A percentile compares a stretch with the other conserved stretches of the same genome.
Conservation (phyloP, 2,113 vertebrate genomes). For the Dunckerocampus dactyliophorus region DNA sequence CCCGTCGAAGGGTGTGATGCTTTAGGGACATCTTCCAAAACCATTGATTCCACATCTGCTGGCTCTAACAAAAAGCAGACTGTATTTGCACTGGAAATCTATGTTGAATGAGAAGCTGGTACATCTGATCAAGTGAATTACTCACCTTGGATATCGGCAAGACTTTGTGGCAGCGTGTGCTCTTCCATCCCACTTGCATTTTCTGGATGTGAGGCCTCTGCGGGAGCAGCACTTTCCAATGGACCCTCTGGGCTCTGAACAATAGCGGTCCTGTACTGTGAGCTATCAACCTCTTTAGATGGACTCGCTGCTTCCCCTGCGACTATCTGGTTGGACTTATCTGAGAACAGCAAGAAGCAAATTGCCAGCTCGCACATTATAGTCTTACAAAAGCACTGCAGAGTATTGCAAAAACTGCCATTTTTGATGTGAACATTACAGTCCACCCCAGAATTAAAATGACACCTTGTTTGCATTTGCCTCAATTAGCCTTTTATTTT, state of each 20-base stretch:
- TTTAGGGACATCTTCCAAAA: constrained; percentile 72
- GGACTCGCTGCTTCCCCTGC: constrained; percentile 19
- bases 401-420: not conserved
- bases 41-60: constrained; percentile 81
- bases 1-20: constrained; percentile 44
- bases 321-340: constrained; percentile 26
- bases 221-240: not conserved
- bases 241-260: constrained; percentile 44
- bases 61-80: constrained; percentile 64
- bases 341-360: constrained; percentile 29
- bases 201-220: constrained; percentile 31
- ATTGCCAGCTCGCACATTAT: not conserved
- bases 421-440: not conserved
- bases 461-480: too few species aligned
- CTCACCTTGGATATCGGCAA: constrained; percentile 53
- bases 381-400: too few species aligned
- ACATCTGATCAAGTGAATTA: not conserved
- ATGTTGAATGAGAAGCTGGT: not conserved
- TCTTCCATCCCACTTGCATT: constrained; percentile 4
- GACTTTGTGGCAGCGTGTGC: constrained; percentile 4
- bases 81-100: constrained; percentile 4
- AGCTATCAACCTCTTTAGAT: constrained; percentile 7
- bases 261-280: constrained; percentile 10
- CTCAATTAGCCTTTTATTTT: too few species aligned
- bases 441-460: too few species aligned